phyloP scores from a whole-genome alignment of 1,140 invertebrate species.

The Melanaphis sacchari region DNA sequence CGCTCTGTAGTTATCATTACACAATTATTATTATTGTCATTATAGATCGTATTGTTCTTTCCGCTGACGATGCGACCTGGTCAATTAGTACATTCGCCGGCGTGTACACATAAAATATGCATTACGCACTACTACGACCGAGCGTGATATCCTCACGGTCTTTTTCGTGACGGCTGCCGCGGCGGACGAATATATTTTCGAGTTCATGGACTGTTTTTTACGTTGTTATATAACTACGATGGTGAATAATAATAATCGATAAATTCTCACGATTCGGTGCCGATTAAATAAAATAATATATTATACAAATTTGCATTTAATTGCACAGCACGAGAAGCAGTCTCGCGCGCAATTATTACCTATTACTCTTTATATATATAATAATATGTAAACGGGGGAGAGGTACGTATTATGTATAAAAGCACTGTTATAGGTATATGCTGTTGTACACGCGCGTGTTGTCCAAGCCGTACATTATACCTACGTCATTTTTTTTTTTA shows the following conservation, averaged over 20 bases:
- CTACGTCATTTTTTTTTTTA: background rate
- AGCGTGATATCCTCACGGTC: background rate
- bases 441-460: background rate
- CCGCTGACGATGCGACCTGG: background rate
- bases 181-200: background rate
- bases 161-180: background rate
- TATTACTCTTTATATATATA: background rate
- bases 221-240: background rate
- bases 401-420: no score
- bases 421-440: no score
- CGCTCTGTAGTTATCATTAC: background rate
- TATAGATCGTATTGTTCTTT: background rate
- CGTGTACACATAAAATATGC: background rate
- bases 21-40: slow-evolving; percentile 1
- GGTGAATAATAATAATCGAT: background rate
- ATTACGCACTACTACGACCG: background rate
- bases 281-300: slow-evolving; percentile 14
- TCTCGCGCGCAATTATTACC: background rate
- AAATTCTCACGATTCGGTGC: background rate
- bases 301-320: slow-evolving; percentile 16
- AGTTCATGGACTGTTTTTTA: background rate
- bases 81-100: background rate
- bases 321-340: background rate
- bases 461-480: background rate
- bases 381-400: no score